These are phyloP conservation scores for Musca vetustissima DNA, from an alignment of 1,140 invertebrate genomes.

Conservation along the genomic window DNA sequence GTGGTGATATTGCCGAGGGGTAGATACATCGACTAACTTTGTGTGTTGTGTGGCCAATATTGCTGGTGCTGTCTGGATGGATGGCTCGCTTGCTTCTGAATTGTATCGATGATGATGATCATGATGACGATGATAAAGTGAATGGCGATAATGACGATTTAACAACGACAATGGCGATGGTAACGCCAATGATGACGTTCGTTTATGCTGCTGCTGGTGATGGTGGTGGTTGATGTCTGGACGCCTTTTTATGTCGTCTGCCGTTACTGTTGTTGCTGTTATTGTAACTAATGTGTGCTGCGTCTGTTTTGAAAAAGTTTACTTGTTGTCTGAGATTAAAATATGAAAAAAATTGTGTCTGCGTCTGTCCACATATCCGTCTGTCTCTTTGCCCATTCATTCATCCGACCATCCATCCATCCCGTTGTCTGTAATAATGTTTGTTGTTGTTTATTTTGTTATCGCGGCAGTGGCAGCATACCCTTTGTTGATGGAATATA, in stretches of 20 bases:
- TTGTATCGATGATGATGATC: not conserved
- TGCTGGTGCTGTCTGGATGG: conserved; percentile 12
- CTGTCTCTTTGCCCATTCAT: too few relatives aligned
- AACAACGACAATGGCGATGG: not conserved
- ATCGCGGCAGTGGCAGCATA: not conserved
- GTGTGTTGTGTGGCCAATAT: conserved; percentile 13
- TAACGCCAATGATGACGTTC: not conserved
- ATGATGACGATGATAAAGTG: not conserved
- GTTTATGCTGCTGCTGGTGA: too few relatives aligned
- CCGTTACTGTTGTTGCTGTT: conserved; percentile 8
- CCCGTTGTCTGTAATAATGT: too few relatives aligned
- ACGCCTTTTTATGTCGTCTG: conserved; percentile 18
- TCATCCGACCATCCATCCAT: not conserved
- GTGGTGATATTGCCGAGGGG: not conserved
- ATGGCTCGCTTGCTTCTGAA: not conserved
- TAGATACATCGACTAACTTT: not conserved
- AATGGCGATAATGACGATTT: not conserved
- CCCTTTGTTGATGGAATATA: too few relatives aligned
- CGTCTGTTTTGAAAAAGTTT: not conserved
- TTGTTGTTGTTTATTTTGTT: not conserved
- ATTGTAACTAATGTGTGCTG: conserved; percentile 14
- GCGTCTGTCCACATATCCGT: too few relatives aligned
- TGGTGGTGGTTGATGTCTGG: conserved; percentile 26
- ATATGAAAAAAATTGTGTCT: not conserved
- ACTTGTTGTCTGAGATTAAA: conserved; percentile 15